These are phyloP conservation scores for Elgonia sp. DNA, from an alignment of 2,888 invertebrate species.

Conservation along the genomic window DNA sequence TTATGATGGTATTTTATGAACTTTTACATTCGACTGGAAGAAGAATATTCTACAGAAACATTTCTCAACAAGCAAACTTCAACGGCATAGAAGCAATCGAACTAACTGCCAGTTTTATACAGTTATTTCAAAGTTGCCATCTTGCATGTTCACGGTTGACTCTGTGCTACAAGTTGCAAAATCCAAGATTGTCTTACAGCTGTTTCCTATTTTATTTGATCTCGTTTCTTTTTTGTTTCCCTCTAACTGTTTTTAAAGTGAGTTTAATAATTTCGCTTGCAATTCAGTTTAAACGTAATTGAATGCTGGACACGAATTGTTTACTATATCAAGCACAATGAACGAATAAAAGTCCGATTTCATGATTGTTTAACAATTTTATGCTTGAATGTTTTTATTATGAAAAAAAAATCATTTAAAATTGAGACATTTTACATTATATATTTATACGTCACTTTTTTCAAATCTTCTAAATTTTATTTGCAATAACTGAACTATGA, in stretches of 20 bases:
- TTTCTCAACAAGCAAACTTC: conserved; percentile 65
- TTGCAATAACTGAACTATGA: too few species aligned
- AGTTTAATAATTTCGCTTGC: conserved; percentile 39
- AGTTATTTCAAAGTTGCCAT: conserved; percentile 54
- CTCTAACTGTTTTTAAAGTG: conserved; percentile 26
- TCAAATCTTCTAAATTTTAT: too few species aligned
- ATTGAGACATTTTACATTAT: too few species aligned
- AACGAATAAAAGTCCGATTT: conserved; percentile 21
- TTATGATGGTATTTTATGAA: conserved; percentile 52
- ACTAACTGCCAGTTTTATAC: conserved; percentile 62
- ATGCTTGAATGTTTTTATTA: too few species aligned
- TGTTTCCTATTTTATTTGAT: conserved; percentile 50
- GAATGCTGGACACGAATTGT: conserved; percentile 25
- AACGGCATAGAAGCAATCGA: conserved; percentile 51
- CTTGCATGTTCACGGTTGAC: conserved; percentile 48
- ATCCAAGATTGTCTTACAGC: conserved; percentile 31
- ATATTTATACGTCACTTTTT: too few species aligned
- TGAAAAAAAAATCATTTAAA: too few species aligned
- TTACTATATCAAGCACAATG: conserved; percentile 3
- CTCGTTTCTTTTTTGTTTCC: conserved; percentile 22
- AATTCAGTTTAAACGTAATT: conserved; percentile 36
- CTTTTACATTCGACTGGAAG: conserved; percentile 36
- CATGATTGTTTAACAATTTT: background rate
- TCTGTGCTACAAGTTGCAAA: conserved; percentile 38
- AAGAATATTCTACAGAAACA: conserved; percentile 55